A percentile compares a stretch with the other conserved stretches of the same genome.
Conservation (phyloP, 2,888 invertebrate genomes). For the Isotomurus palustris region DNA sequence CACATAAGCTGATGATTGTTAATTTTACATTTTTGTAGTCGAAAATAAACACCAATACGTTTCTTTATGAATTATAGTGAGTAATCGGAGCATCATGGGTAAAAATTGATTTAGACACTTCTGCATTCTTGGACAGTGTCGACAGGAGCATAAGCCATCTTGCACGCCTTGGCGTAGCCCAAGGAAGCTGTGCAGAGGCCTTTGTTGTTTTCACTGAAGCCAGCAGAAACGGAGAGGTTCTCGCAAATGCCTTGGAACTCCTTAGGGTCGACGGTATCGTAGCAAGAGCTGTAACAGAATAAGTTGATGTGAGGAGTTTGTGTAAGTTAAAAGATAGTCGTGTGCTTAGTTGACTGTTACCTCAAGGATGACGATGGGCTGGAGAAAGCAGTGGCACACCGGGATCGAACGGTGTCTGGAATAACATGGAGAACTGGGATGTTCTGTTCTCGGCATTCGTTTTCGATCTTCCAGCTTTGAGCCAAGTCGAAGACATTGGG, state of each 20-base stretch:
- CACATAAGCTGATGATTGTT: too few relatives aligned
- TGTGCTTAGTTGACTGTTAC: conserved; percentile 46
- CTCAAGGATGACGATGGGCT: conserved; percentile 58
- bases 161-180: conserved; percentile 36
- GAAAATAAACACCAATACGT: not conserved
- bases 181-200: conserved; percentile 38
- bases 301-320: not conserved
- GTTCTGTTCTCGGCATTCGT: conserved; percentile 57
- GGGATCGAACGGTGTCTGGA: conserved; percentile 50
- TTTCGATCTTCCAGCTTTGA: conserved; percentile 67
- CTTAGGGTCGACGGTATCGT: conserved; percentile 53
- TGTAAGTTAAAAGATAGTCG: not conserved
- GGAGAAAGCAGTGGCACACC: conserved; percentile 68
- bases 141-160: conserved; percentile 20
- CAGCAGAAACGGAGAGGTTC: conserved; percentile 27
- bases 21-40: not conserved
- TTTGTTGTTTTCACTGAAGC: conserved; percentile 29
- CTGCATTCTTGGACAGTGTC: conserved; percentile 22
- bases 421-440: conserved; percentile 52
- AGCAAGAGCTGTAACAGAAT: conserved; percentile 51
- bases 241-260: conserved; percentile 69
- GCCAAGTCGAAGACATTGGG: conserved; percentile 63
- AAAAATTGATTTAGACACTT: not conserved
- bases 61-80: not conserved
- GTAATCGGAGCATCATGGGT: too few relatives aligned